Conservation (phyloP, 2,797 vertebrate genomes). For the Cynodonichthys magdalenae region DNA sequence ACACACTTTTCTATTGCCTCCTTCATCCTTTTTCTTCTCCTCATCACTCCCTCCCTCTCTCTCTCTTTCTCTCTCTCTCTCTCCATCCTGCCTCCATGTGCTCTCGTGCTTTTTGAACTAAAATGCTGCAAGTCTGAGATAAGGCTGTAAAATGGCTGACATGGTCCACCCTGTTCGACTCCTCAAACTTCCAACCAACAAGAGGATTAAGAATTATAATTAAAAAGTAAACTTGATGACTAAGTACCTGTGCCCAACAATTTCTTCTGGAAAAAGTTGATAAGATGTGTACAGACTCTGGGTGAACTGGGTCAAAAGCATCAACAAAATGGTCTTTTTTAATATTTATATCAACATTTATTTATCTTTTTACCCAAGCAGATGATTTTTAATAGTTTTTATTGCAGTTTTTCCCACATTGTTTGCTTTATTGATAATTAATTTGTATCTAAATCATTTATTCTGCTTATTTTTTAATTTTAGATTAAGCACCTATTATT, state of each 20-base stretch:
- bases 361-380: no score
- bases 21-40: conserved; percentile 55
- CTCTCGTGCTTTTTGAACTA: conserved; percentile 64
- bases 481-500: no score
- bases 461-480: no score
- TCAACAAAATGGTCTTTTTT: background rate
- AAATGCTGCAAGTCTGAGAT: conserved; percentile 74
- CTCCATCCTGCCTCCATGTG: conserved; percentile 37
- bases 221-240: conserved; percentile 81
- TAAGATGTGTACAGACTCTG: background rate
- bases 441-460: no score
- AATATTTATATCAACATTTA: background rate
- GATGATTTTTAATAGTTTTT: no score
- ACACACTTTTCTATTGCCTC: conserved; percentile 58
- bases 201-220: conserved; percentile 78
- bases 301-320: background rate
- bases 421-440: no score
- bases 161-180: conserved; percentile 67
- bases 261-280: conserved; percentile 18
- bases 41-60: conserved; percentile 34
- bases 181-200: conserved; percentile 66
- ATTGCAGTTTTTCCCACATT: no score
- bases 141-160: conserved; percentile 77
- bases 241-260: conserved; percentile 64
- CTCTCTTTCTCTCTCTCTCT: conserved; percentile 17